These are phyloP conservation scores for Recurvirostra avosetta DNA, from an alignment of 2,113 vertebrate genomes.

Conservation along the genomic window DNA sequence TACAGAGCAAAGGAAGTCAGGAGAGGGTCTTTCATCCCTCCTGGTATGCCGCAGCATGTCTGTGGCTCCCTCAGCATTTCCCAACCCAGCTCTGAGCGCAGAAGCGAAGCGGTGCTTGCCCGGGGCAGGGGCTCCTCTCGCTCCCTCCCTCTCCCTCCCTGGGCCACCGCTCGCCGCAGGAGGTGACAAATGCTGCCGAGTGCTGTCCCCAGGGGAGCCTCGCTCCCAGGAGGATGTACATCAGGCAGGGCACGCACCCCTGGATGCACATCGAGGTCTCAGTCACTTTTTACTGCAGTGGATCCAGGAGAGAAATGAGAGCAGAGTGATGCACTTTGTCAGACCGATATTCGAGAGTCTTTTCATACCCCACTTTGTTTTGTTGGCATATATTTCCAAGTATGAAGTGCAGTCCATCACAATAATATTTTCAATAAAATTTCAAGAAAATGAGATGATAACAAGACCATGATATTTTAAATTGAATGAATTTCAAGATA, in stretches of 20 bases:
- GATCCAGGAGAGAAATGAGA: neutral
- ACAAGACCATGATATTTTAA: constrained; percentile 89
- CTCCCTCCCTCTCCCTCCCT: neutral
- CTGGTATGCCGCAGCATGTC: neutral
- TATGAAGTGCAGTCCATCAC: constrained; percentile 70
- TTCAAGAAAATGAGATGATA: constrained; percentile 85
- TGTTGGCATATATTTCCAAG: constrained; percentile 43
- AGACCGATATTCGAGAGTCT: neutral
- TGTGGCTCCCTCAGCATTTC: neutral
- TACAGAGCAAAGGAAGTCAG: neutral
- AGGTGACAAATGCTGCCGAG: neutral
- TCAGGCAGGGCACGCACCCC: neutral
- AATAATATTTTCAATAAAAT: constrained; percentile 80
- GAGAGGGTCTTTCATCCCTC: neutral
- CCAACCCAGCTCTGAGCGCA: accelerated
- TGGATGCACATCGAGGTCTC: neutral
- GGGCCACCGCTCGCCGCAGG: neutral
- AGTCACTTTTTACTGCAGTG: neutral
- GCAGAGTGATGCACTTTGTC: neutral
- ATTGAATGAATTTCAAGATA: constrained; percentile 97
- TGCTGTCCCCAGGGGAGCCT: neutral
- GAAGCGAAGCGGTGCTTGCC: neutral
- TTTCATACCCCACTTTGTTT: constrained; percentile 31
- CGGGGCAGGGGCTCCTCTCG: neutral
- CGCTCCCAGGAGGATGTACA: neutral